Percentiles rank a stretch among this genome's conserved stretches.
These are phyloP conservation scores for Oophaga pumilio DNA, from an alignment of 2,113 vertebrate species.

Conservation along the genomic window DNA sequence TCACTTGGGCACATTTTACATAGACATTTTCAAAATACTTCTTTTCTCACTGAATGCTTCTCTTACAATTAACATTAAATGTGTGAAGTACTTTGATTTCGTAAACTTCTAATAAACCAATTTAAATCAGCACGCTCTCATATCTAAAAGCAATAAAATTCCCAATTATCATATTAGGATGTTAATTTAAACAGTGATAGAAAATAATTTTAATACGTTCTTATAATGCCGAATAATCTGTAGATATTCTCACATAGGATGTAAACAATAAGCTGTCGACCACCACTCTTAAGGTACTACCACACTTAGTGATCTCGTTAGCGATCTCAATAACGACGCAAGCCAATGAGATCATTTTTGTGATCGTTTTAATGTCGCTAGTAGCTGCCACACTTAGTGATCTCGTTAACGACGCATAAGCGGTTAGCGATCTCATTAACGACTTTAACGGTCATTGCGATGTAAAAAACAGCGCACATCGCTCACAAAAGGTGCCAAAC, in stretches of 20 bases:
- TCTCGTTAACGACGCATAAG: too few species aligned
- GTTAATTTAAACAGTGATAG: neutral
- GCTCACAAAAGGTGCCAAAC: too few species aligned
- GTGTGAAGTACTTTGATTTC: neutral
- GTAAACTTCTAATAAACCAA: neutral
- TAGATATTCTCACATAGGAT: neutral
- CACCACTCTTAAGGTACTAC: too few species aligned
- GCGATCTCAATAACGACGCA: too few species aligned
- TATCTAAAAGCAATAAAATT: neutral
- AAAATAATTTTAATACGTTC: neutral
- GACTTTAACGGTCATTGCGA: too few species aligned
- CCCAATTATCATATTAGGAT: neutral
- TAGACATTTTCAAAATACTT: neutral
- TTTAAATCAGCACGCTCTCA: neutral
- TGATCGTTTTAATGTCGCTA: too few species aligned
- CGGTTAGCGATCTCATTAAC: too few species aligned
- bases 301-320: too few species aligned
- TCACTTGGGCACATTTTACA: neutral
- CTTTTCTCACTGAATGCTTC: neutral
- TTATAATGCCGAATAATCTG: neutral
- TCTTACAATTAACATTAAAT: neutral
- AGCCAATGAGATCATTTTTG: too few species aligned
- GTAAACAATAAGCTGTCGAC: slow-evolving; percentile 6
- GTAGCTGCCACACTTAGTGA: too few species aligned
- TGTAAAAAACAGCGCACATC: too few species aligned